Conservation (phyloP, 1,140 invertebrate species). For the Colletes latitarsis region DNA sequence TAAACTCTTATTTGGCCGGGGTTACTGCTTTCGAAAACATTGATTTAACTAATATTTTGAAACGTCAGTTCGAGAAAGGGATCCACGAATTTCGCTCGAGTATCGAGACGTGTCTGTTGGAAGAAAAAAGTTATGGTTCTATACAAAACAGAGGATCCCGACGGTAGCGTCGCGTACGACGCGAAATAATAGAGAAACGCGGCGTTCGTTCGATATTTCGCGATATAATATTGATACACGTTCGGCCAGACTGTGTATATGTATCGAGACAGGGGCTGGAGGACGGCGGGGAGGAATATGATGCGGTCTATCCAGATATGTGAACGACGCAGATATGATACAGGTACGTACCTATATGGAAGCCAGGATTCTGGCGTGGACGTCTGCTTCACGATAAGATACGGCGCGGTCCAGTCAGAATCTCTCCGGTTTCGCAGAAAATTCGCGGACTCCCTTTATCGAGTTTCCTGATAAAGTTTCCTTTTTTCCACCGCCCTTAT, state of each 20-base stretch:
- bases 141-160: conserved; percentile 7
- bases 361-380: conserved; percentile 73
- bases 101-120: no score
- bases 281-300: conserved; percentile 59
- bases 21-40: no score
- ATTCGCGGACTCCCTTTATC: conserved; percentile 66
- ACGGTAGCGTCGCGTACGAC: conserved; percentile 38
- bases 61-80: no score
- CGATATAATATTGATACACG: conserved; percentile 76
- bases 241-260: conserved; percentile 54
- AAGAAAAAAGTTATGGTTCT: not conserved
- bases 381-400: conserved; percentile 75
- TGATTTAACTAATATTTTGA: no score
- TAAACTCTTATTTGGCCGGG: no score
- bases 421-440: conserved; percentile 67
- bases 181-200: conserved; percentile 64
- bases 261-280: conserved; percentile 39
- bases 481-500: conserved; percentile 25
- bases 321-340: conserved; percentile 70
- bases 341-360: conserved; percentile 68
- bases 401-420: conserved; percentile 63
- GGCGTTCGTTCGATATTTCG: conserved; percentile 74
- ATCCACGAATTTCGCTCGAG: no score
- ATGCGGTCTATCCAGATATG: conserved; percentile 71
- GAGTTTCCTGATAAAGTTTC: conserved; percentile 63